Percentiles rank a stretch among this genome's conserved stretches.
These are phyloP conservation scores for Catocala sponsa DNA, from an alignment of 2,888 invertebrate genomes.

Conservation along the genomic window DNA sequence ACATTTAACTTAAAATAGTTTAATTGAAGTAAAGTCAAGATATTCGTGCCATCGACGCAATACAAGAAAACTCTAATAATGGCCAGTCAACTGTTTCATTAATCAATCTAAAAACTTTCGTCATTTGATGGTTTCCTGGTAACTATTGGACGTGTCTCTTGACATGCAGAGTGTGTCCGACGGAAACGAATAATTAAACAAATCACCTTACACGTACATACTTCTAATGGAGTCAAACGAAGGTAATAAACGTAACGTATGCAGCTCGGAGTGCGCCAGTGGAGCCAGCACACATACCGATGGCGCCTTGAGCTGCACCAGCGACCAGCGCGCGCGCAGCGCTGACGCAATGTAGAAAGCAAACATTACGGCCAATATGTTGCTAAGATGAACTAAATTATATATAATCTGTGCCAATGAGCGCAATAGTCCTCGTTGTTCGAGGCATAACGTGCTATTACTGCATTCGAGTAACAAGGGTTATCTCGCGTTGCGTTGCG, in stretches of 20 bases:
- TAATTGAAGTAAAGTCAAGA: too few relatives aligned
- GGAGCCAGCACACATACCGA: constrained; percentile 22
- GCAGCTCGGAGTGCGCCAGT: constrained; percentile 1
- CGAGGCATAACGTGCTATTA: constrained; percentile 19
- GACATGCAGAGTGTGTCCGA: neutral
- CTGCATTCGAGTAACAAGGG: constrained; percentile 9
- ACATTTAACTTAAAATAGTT: too few relatives aligned
- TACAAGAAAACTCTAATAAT: too few relatives aligned
- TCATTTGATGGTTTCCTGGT: too few relatives aligned
- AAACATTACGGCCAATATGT: constrained; percentile 35
- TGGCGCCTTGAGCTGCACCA: constrained; percentile 45
- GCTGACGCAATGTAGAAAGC: constrained; percentile 44
- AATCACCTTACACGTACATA: constrained; percentile 10
- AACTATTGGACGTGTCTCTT: neutral
- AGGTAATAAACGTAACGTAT: constrained; percentile 25
- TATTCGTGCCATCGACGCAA: too few relatives aligned
- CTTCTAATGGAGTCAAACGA: constrained; percentile 23
- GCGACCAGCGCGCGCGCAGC: neutral
- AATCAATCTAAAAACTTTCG: too few relatives aligned
- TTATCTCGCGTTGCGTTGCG: neutral
- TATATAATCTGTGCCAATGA: constrained; percentile 26
- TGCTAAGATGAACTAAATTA: constrained; percentile 30
- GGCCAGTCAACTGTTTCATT: too few relatives aligned
- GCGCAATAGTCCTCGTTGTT: constrained; percentile 25
- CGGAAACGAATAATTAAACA: constrained; percentile 11